These are phyloP conservation scores for Habroteleia sp. DNA, from an alignment of 2,888 invertebrate genomes.

Conservation along the genomic window DNA sequence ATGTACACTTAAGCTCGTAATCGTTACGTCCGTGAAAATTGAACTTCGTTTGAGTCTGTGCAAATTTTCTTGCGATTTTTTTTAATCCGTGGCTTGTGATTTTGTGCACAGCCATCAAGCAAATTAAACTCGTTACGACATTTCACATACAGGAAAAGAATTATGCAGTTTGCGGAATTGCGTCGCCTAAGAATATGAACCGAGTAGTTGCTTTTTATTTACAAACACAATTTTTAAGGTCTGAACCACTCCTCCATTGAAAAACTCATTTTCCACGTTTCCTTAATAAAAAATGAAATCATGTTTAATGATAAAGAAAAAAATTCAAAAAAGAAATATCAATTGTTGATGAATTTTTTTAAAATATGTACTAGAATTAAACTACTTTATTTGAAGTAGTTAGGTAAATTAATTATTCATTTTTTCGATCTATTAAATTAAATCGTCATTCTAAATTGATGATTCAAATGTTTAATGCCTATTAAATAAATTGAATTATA, in stretches of 20 bases:
- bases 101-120: conserved; percentile 20
- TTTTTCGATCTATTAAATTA: no score
- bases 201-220: conserved; percentile 10
- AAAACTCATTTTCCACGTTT: conserved; percentile 14
- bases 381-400: no score
- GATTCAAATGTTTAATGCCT: no score
- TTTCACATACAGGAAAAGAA: conserved; percentile 12
- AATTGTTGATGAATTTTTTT: no score
- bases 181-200: conserved; percentile 7
- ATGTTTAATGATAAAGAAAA: background rate
- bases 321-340: no score
- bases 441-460: no score
- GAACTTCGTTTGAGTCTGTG: conserved; percentile 21
- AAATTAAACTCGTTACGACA: conserved; percentile 24
- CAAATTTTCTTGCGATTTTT: conserved; percentile 30
- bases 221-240: conserved; percentile 1
- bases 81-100: conserved; percentile 17
- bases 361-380: no score
- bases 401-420: no score
- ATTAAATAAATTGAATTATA: no score
- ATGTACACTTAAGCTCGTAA: conserved; percentile 48
- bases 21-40: conserved; percentile 35
- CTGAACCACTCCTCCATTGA: no score
- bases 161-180: conserved; percentile 16
- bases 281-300: conserved; percentile 2